Evolutionary conservation across 2,113 vertebrate genomes (phyloP), one percentile per base, ranked within the genome.

Genomic region (Atherinomorus stipes): DNA sequence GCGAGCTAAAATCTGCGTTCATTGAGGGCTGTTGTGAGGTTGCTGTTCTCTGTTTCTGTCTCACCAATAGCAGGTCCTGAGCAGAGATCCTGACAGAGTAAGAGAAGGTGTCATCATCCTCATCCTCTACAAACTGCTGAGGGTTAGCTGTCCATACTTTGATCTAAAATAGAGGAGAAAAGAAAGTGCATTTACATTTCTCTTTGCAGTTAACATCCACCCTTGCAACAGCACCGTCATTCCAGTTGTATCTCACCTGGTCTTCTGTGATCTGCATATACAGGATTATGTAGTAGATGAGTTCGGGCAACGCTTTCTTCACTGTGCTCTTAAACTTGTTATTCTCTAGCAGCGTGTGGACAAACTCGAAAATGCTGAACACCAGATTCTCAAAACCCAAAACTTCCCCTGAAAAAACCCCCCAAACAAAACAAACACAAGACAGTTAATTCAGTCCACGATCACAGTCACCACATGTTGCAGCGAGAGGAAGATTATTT

Each of bases 231-330:
- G 31, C 31, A 58, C 0, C 11, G 7, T 21, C 4, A 6, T 10
- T 0, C 6, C 57, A 62, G 49, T n/a, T 2, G 0, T 47, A 66
- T 4, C 85, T 66, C 80, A 94, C 94, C 94, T 94, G 94, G 75
- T 99, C 98, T 81, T 99, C 98, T 0, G 98, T 99, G 93, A 99
- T 99, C 88, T 99, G 98, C 97, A 99, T 99, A 88, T 99, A 99
- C 19, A 99, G 94, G 78, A 99, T 97, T 90, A 99, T 89, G 90
- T 99, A 99, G 89, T 99, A 99, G 74, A 99, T 96, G 75, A 99
- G 94, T 54, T 99, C 98, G 3, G 98, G 98, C 75, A 99, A 92
- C 12, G 98, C 97, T 74, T 99, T 99, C 91, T 95, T 97, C 88
- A 99, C 97, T 0, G 98, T 98, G 91, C 95, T 97, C 91, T 98